Conservation (phyloP, 2,888 invertebrate genomes). For the Drosophila emarginata region DNA sequence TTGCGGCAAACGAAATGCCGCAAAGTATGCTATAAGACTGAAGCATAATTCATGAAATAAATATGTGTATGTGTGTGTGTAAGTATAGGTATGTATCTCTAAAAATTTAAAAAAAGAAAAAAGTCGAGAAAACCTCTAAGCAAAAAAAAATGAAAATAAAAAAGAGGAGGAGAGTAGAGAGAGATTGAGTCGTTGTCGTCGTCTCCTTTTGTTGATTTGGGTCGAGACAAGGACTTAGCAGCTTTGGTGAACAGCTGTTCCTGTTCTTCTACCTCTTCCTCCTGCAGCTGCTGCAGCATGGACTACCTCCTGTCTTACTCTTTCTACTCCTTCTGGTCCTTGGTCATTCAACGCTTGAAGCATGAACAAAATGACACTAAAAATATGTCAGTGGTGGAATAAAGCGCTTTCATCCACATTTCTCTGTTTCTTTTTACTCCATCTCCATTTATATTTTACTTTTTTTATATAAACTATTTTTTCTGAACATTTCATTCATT, state of each 20-base stretch:
- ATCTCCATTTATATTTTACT: conserved; percentile 11
- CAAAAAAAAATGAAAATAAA: conserved; percentile 11
- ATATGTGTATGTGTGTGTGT: neutral
- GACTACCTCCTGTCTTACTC: neutral
- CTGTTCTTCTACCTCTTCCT: neutral
- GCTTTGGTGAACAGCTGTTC: conserved; percentile 49
- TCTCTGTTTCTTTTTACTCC: neutral
- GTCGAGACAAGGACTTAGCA: conserved; percentile 69
- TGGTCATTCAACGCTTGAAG: conserved; percentile 29
- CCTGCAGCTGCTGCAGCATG: neutral
- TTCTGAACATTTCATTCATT: conserved; percentile 67
- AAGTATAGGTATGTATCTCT: conserved; percentile 27
- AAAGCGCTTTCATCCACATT: conserved; percentile 14
- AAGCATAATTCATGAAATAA: conserved; percentile 34
- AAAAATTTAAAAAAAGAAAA: conserved; percentile 29
- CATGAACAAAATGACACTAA: conserved; percentile 58
- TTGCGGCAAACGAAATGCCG: conserved; percentile 64
- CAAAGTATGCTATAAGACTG: conserved; percentile 69
- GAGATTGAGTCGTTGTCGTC: conserved; percentile 31
- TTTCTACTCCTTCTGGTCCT: neutral
- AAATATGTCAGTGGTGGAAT: conserved; percentile 62
- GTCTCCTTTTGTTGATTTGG: conserved; percentile 61
- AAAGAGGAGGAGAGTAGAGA: neutral
- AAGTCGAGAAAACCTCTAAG: neutral
- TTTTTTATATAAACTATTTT: conserved; percentile 57